A percentile compares a stretch with the other conserved stretches of the same genome.
These are phyloP conservation scores for Acridotheres tristis DNA, from an alignment of 2,797 vertebrate species.

Conservation along the genomic window DNA sequence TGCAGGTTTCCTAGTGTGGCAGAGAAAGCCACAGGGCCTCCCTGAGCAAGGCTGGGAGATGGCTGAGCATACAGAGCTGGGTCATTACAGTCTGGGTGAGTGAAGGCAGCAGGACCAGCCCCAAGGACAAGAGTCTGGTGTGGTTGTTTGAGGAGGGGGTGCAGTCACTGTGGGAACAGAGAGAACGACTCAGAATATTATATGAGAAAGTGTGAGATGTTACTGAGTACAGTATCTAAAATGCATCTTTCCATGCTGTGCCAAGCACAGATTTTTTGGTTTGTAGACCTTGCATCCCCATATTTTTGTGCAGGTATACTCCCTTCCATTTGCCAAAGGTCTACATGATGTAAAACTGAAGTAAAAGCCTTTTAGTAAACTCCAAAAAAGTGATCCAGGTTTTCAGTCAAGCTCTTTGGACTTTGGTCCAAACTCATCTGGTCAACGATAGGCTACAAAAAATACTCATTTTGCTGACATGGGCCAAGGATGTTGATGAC, in stretches of 20 bases:
- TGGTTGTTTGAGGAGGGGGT: background rate
- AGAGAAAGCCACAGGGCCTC: background rate
- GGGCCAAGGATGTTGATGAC: background rate
- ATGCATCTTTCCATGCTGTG: background rate
- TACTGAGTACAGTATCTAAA: background rate
- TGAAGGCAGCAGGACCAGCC: background rate
- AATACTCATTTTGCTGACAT: background rate
- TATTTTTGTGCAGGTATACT: background rate
- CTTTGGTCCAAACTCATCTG: background rate
- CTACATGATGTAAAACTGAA: background rate
- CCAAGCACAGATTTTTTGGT: background rate
- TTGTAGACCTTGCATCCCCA: background rate
- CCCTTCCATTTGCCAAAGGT: background rate
- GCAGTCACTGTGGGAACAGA: background rate
- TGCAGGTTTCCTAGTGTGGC: rapidly evolving
- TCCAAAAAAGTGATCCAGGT: background rate
- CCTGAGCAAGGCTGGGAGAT: background rate
- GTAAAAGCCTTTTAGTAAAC: background rate
- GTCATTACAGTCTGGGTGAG: background rate
- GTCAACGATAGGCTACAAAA: background rate
- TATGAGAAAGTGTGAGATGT: background rate
- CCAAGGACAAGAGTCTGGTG: background rate
- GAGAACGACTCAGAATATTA: background rate
- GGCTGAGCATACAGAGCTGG: background rate
- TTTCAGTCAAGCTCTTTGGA: background rate